Evolutionary conservation across 2,797 vertebrate genomes (phyloP).

Genomic region (Arctocebus calabarensis): DNA sequence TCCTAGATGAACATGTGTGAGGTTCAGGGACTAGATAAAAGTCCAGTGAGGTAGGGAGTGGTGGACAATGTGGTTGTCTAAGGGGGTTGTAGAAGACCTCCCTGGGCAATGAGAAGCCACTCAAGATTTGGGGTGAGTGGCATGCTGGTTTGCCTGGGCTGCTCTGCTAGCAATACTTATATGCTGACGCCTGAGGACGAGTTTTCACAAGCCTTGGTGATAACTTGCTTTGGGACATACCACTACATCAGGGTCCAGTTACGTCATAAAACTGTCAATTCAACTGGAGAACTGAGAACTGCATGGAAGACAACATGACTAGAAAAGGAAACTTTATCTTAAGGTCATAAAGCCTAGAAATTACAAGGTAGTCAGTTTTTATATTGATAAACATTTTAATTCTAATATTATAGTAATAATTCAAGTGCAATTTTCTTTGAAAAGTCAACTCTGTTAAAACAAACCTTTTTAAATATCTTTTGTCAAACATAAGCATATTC

Average conservation of each 20-base stretch:
- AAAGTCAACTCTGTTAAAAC: conserved; percentile 86
- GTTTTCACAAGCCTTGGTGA: not conserved
- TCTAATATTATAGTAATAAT: conserved; percentile 86
- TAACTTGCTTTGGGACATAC: not conserved
- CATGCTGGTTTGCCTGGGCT: not conserved
- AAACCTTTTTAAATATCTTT: conserved; percentile 86
- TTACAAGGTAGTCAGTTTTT: conserved; percentile 55
- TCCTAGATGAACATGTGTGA: not conserved
- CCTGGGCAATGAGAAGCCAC: not conserved
- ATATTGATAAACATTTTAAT: conserved; percentile 86
- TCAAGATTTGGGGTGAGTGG: not conserved
- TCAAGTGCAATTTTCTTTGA: conserved; percentile 85
- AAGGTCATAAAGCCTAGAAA: conserved; percentile 44
- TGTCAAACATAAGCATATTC: conserved; percentile 83
- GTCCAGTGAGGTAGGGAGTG: not conserved
- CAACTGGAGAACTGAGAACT: not conserved
- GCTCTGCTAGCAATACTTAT: not conserved
- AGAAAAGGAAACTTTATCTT: conserved; percentile 24
- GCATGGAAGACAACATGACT: not conserved
- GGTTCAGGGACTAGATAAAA: not conserved
- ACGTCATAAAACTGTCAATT: not conserved
- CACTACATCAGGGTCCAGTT: not conserved
- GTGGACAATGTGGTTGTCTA: not conserved
- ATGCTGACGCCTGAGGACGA: not conserved
- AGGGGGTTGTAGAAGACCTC: not conserved